Percentiles rank a stretch among this genome's conserved stretches.
Evolutionary conservation across 2,797 vertebrate genomes (phyloP).

Genomic region (Somateria mollissima): DNA sequence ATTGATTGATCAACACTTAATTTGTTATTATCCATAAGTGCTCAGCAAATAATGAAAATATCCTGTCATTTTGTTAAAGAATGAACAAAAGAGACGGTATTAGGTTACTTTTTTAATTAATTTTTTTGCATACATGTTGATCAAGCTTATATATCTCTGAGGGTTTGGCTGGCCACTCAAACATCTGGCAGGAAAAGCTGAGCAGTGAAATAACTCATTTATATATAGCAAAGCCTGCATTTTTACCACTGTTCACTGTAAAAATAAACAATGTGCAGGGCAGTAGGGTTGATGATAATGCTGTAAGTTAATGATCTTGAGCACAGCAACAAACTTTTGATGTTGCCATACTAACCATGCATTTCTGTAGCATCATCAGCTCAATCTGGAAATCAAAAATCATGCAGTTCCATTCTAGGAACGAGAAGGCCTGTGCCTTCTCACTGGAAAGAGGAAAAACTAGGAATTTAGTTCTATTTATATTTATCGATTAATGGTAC

Average conservation of each 20-base stretch:
- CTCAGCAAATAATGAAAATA: conserved; percentile 59
- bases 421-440: not conserved
- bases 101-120: conserved; percentile 28
- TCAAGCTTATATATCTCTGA: not conserved
- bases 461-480: not conserved
- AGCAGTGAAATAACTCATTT: not conserved
- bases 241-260: not conserved
- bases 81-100: not conserved
- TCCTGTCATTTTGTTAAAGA: conserved; percentile 5
- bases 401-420: not conserved
- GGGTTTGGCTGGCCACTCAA: conserved; percentile 9
- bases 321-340: conserved; percentile 1
- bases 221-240: not conserved
- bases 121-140: conserved; percentile 22
- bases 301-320: not conserved
- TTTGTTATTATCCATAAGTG: conserved; percentile 58
- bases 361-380: not conserved
- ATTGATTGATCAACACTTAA: conserved; percentile 62
- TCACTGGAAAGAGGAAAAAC: not conserved
- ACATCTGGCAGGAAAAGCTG: conserved; percentile 18
- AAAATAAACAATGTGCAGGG: not conserved
- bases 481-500: not conserved
- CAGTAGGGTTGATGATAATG: not conserved
- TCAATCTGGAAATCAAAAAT: not conserved
- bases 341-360: not conserved